Base-by-base conservation (phyloP, 2,797 vertebrate genomes). In the Premnoplex brunnescens region DNA sequence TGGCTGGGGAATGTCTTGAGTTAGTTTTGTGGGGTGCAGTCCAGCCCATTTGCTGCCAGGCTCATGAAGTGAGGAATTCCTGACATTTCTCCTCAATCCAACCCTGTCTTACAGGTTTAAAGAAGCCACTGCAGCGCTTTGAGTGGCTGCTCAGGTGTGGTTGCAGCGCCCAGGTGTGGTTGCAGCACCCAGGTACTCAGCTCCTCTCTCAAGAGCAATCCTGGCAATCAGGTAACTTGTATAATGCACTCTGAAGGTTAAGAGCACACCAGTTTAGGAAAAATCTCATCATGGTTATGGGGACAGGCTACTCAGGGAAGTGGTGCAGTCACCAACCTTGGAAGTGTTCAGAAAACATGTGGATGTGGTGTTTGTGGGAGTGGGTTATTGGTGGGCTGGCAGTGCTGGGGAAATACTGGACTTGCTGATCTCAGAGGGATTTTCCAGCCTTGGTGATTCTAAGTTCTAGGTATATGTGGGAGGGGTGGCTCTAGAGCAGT, bases 31-130 rank as follows among this genome's bases (percentile, higher is more conserved):
- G 56, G 30, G 58, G 48, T 82, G 54, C 71, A 81, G 84, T 74
- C 63, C 0, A 0, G 41, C 14, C 41, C 60, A 5, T 87, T 86
- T 84, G 59, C 54, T 0, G 0, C 39, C 34, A 85, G 62, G 46
- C 19, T 62, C 24, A 28, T 8, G 19, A 51, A 56, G 15, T 4
- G 4, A 82, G 71, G 62, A 79, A 72, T 83, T 86, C 81, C 44
- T 56, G 52, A 24, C 23, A 56, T 41, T 20, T 78, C 24, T 91
- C 36, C 48, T 85, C 68, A 55, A 14, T 34, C 28, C 68, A 74
- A 3, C 23, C 43, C 13, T 9, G 12, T 82, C 8, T 37, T 22
- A 16, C 0, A 0, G 16, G 34, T 69, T 68, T 72, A 43, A 54
- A 56, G 91, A 85, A 63, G 78, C 27, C 64, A 26, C 44, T 60